phyloP scores from a whole-genome alignment of 2,888 invertebrate genomes.

The Drosophila sordidula region DNA sequence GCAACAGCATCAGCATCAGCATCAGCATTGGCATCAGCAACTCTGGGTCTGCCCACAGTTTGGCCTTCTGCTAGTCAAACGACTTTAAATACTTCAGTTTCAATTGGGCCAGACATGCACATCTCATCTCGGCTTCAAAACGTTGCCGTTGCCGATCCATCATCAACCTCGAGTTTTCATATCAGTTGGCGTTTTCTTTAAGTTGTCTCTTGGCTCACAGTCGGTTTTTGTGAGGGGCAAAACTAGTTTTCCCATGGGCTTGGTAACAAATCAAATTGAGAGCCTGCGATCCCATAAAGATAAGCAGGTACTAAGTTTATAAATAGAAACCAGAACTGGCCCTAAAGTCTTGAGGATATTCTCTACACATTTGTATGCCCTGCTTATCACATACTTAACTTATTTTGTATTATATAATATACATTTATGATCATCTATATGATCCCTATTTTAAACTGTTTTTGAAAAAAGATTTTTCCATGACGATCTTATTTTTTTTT shows the following conservation, averaged over 20 bases:
- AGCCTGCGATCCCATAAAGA: conserved; percentile 5
- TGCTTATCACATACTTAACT: background rate
- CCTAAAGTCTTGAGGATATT: background rate
- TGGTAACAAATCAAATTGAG: conserved; percentile 28
- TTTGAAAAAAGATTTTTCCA: too few relatives aligned
- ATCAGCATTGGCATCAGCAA: conserved; percentile 24
- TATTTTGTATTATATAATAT: background rate
- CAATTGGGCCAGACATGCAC: conserved; percentile 50
- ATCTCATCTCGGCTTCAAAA: conserved; percentile 39
- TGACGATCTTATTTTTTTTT: too few relatives aligned
- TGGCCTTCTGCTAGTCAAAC: conserved; percentile 61
- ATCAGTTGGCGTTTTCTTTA: conserved; percentile 48
- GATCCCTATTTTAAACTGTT: too few relatives aligned
- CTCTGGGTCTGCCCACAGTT: conserved; percentile 55
- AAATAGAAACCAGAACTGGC: conserved; percentile 6
- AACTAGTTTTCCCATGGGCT: conserved; percentile 25
- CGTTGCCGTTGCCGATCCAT: conserved; percentile 53
- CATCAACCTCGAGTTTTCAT: conserved; percentile 39
- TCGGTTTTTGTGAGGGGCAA: conserved; percentile 3
- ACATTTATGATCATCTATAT: too few relatives aligned
- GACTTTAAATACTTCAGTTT: conserved; percentile 50
- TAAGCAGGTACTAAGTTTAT: background rate
- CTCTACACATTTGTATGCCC: background rate
- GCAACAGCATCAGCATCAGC: conserved; percentile 39
- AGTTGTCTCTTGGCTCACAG: conserved; percentile 6